phyloP scores from a whole-genome alignment of 2,113 vertebrate species.

The Halichoerus grypus region DNA sequence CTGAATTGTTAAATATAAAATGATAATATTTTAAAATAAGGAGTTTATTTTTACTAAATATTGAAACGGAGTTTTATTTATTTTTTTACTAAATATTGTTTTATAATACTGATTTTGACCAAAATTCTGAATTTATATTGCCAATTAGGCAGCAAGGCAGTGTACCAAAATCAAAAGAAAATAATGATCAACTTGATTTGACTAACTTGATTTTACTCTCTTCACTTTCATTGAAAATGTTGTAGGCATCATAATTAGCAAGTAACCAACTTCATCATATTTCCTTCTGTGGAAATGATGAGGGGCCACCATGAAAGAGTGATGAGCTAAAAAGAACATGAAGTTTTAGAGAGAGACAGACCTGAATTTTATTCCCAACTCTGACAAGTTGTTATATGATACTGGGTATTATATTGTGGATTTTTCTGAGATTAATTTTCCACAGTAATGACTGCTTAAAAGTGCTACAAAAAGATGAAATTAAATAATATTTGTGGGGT shows the following conservation, averaged over 20 bases:
- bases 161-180: slow-evolving; percentile 60
- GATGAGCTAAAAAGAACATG: neutral
- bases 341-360: neutral
- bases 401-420: neutral
- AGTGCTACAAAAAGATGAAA: neutral
- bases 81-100: neutral
- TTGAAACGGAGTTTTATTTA: neutral
- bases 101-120: neutral
- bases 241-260: slow-evolving; percentile 51
- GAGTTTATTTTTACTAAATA: neutral
- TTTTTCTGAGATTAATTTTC: neutral
- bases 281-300: slow-evolving; percentile 9
- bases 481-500: slow-evolving; percentile 15
- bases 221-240: slow-evolving; percentile 1
- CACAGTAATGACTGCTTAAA: neutral
- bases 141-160: slow-evolving; percentile 68
- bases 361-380: neutral
- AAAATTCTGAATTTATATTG: neutral
- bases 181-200: slow-evolving; percentile 66
- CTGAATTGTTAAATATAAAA: neutral
- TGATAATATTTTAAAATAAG: neutral
- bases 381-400: neutral
- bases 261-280: slow-evolving; percentile 55
- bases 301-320: neutral
- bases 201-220: slow-evolving; percentile 60